phyloP scores from a whole-genome alignment of 2,113 vertebrate genomes.

The Menidia beryllina region DNA sequence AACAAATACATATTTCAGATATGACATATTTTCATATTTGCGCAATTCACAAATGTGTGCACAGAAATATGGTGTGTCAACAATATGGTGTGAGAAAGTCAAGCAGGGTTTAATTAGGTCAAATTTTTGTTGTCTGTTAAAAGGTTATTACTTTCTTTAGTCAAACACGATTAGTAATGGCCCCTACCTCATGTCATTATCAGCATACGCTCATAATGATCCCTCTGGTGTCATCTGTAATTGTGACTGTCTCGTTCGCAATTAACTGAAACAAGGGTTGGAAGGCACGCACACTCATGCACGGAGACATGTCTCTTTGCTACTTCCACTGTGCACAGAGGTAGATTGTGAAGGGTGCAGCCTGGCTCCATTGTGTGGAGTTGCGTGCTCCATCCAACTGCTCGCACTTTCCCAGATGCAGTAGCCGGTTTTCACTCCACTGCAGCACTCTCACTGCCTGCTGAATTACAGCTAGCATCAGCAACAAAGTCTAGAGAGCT shows the following conservation, averaged over 20 bases:
- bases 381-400: constrained; percentile 38
- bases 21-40: constrained; percentile 4
- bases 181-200: constrained; percentile 30
- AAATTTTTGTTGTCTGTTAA: constrained; percentile 41
- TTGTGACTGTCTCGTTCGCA: constrained; percentile 27
- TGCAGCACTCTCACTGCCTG: constrained; percentile 60
- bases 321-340: constrained; percentile 16
- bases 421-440: constrained; percentile 52
- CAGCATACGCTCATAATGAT: constrained; percentile 29
- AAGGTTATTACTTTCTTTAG: constrained; percentile 60
- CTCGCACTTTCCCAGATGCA: constrained; percentile 39
- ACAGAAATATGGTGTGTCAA: constrained; percentile 24
- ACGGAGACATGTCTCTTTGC: constrained; percentile 2
- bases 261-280: constrained; percentile 24
- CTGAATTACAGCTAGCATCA: constrained; percentile 72
- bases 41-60: constrained; percentile 1
- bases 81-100: constrained; percentile 23
- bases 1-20: constrained; percentile 4
- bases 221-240: constrained; percentile 28
- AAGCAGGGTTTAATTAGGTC: constrained; percentile 61
- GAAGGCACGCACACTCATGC: constrained; percentile 6
- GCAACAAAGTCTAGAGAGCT: constrained; percentile 67
- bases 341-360: constrained; percentile 18
- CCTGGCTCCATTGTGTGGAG: constrained; percentile 47
- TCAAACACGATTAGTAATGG: constrained; percentile 47